These are phyloP conservation scores for Octopus bimaculoides DNA, from an alignment of 1,140 invertebrate species.

Conservation along the genomic window DNA sequence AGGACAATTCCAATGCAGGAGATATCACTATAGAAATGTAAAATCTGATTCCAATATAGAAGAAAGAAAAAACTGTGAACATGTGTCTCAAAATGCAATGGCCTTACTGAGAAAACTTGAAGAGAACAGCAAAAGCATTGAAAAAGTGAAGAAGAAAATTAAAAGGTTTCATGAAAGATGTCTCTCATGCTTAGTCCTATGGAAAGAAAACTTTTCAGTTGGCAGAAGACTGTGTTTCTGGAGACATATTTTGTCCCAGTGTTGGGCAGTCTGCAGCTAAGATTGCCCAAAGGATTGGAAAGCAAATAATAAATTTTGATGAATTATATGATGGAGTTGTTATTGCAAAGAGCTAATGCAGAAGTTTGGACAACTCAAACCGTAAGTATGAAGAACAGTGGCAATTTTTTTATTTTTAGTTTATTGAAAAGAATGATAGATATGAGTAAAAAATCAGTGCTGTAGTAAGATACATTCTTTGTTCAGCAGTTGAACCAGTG, in stretches of 20 bases:
- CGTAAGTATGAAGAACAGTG: background rate
- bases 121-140: no score
- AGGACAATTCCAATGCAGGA: no score
- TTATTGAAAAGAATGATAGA: background rate
- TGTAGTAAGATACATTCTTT: background rate
- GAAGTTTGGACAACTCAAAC: background rate
- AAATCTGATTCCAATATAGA: no score
- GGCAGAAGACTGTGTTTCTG: background rate
- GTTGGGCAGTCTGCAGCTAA: slow-evolving; percentile 6
- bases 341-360: slow-evolving; percentile 1
- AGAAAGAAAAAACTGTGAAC: background rate
- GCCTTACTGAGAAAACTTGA: background rate
- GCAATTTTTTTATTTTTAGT: background rate
- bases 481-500: background rate
- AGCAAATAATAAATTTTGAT: background rate
- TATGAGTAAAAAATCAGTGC: background rate
- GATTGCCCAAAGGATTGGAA: background rate
- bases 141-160: no score
- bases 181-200: no score
- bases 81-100: slow-evolving; percentile 1
- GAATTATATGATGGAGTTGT: background rate
- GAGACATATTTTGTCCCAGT: slow-evolving; percentile 4
- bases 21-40: no score
- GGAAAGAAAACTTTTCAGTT: no score
- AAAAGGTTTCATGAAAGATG: no score